Evolutionary conservation across 2,113 vertebrate species (phyloP).

Genomic region (Callionymus lyra): DNA sequence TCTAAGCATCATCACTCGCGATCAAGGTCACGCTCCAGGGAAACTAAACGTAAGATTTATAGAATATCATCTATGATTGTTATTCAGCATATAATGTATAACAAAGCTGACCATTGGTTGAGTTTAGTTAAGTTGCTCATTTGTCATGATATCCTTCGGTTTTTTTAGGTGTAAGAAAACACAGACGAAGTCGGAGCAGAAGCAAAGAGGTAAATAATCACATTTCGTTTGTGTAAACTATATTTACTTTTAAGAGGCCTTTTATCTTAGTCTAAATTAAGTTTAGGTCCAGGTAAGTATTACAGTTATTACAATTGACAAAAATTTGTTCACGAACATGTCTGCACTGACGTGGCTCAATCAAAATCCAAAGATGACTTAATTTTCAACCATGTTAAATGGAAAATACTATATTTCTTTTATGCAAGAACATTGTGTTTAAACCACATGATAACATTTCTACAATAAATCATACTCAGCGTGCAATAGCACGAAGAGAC

Average conservation of each 20-base stretch:
- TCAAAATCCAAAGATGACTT: constrained; percentile 44
- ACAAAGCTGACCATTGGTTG: no score
- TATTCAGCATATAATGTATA: background rate
- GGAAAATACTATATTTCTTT: constrained; percentile 64
- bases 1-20: constrained; percentile 88
- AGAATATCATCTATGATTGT: no score
- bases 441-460: constrained; percentile 99
- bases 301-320: background rate
- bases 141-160: background rate
- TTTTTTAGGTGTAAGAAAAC: constrained; percentile 70
- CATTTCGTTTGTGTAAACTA: constrained; percentile 55
- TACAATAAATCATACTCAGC: constrained; percentile 99
- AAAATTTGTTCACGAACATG: no score
- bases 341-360: constrained; percentile 26
- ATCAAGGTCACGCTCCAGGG: constrained; percentile 82
- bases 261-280: constrained; percentile 38
- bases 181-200: constrained; percentile 91
- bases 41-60: constrained; percentile 79
- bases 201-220: constrained; percentile 99
- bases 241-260: constrained; percentile 17
- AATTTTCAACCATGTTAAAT: constrained; percentile 48
- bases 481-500: constrained; percentile 99
- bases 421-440: constrained; percentile 92
- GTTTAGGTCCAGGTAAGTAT: constrained; percentile 85
- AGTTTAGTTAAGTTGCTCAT: background rate